These are phyloP conservation scores for Macrotus californicus DNA, from an alignment of 2,113 vertebrate species.

Conservation along the genomic window DNA sequence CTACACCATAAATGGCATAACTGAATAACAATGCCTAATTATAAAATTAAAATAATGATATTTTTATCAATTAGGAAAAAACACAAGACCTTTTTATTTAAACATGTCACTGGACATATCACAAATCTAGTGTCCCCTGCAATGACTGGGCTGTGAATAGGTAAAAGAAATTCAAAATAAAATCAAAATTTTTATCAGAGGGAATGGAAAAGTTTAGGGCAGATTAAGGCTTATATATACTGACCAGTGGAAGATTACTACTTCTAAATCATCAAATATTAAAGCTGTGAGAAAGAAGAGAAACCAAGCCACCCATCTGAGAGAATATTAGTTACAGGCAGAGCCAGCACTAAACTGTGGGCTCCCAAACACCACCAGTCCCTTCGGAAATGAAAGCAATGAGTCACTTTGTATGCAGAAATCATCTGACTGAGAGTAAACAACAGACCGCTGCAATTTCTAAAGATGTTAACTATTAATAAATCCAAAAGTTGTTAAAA, in stretches of 20 bases:
- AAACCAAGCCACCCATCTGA: not conserved
- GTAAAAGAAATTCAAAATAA: not conserved
- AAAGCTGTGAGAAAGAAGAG: not conserved
- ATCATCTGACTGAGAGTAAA: not conserved
- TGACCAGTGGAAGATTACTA: not conserved
- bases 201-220: not conserved
- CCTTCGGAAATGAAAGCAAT: constrained; percentile 1
- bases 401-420: not conserved
- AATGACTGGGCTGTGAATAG: not conserved
- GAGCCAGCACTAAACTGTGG: not conserved
- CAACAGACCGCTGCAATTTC: not conserved
- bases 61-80: not conserved
- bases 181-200: not conserved
- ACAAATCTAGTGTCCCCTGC: not conserved
- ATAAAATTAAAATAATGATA: not conserved
- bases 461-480: constrained; percentile 44
- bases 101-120: not conserved
- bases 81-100: not conserved
- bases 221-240: not conserved
- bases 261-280: not conserved
- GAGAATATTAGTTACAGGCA: not conserved
- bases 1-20: not conserved
- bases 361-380: not conserved
- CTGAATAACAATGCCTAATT: not conserved
- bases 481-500: constrained; percentile 53